A percentile compares a stretch with the other conserved stretches of the same genome.
Conservation (phyloP, 2,113 vertebrate genomes). For the Phaethornis superciliosus region DNA sequence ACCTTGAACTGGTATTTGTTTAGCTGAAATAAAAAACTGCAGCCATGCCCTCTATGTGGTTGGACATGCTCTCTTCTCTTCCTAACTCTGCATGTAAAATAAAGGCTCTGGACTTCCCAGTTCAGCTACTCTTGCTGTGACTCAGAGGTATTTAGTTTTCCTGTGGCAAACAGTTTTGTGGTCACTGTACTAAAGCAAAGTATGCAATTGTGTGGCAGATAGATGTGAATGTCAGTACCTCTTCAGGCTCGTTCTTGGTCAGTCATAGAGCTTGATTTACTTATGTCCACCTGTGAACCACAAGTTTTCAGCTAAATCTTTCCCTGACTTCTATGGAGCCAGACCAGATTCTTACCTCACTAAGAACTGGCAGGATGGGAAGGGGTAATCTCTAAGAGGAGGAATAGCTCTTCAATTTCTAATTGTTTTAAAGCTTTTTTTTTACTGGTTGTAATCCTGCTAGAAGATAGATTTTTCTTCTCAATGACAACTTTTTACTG, state of each 20-base stretch:
- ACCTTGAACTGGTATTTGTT: neutral
- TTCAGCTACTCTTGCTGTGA: neutral
- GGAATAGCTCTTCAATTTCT: neutral
- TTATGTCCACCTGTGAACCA: accelerated
- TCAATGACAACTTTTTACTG: constrained; percentile 26
- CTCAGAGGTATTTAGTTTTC: neutral
- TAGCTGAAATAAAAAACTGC: neutral
- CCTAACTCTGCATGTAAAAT: neutral
- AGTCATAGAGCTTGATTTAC: accelerated
- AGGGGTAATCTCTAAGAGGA: neutral
- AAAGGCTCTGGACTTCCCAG: neutral
- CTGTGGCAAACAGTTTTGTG: neutral
- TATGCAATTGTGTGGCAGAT: accelerated
- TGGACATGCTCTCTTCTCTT: neutral
- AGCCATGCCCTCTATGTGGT: neutral
- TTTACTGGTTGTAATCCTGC: constrained; percentile 29
- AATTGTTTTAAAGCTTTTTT: constrained; percentile 35
- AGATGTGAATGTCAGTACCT: neutral
- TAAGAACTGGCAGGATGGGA: neutral
- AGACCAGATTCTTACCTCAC: neutral
- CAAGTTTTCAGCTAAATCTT: neutral
- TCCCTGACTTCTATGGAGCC: neutral
- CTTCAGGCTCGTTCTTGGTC: neutral
- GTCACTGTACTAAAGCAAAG: neutral
- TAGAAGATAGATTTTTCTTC: neutral